These are phyloP conservation scores for Rhagium mordax DNA, from an alignment of 2,888 invertebrate species.

Conservation along the genomic window DNA sequence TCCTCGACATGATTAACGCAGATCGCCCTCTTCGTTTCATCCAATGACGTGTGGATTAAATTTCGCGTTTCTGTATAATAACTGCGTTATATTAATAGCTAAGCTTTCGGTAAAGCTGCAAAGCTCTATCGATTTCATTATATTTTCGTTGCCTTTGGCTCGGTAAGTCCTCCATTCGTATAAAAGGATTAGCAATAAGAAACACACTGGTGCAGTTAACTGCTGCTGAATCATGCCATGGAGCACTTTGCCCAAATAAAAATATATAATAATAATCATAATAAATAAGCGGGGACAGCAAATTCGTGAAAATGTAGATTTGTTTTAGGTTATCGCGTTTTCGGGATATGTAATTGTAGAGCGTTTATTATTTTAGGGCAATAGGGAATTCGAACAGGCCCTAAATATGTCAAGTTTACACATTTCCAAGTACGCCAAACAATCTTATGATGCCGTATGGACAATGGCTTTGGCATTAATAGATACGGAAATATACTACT, in stretches of 20 bases:
- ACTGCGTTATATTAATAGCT: not conserved
- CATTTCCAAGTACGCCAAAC: conserved; percentile 81
- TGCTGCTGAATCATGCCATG: too few relatives aligned
- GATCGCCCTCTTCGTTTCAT: not conserved
- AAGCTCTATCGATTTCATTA: not conserved
- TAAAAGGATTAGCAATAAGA: not conserved
- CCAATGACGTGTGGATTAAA: not conserved
- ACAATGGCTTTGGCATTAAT: conserved; percentile 86
- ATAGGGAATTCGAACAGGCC: conserved; percentile 67
- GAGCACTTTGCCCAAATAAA: too few relatives aligned
- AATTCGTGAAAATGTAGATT: too few relatives aligned
- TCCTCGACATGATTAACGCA: not conserved
- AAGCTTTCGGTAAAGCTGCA: not conserved
- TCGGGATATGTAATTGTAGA: too few relatives aligned
- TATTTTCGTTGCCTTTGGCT: not conserved
- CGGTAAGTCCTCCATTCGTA: not conserved
- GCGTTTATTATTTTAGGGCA: conserved; percentile 37
- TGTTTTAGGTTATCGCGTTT: too few relatives aligned
- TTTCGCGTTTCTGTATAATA: not conserved
- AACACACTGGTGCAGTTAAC: too few relatives aligned
- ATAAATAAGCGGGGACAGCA: too few relatives aligned
- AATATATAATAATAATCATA: too few relatives aligned
- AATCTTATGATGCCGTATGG: conserved; percentile 94
- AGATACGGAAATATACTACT: conserved; percentile 76
- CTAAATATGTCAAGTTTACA: conserved; percentile 40